A percentile compares a stretch with the other conserved stretches of the same genome.
phyloP scores from a whole-genome alignment of 2,113 vertebrate species.

The Tyrannus savana region DNA sequence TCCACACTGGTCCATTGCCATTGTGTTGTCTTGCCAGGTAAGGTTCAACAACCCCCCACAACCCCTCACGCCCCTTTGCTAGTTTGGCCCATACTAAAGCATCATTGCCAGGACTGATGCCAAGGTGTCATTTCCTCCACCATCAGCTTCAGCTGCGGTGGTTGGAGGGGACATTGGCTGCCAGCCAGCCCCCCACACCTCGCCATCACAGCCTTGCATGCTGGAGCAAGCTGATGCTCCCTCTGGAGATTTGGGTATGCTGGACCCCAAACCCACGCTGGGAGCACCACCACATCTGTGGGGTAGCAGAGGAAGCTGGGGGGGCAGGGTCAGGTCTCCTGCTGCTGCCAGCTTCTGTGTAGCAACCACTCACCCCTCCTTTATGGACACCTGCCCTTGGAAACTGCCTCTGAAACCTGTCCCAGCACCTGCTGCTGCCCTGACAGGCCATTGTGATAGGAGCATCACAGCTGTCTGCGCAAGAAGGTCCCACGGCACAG shows the following conservation, averaged over 20 bases:
- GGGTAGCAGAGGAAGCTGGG: background rate
- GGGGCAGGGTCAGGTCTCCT: rapidly evolving
- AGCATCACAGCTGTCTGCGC: rapidly evolving
- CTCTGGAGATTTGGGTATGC: rapidly evolving
- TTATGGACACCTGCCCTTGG: background rate
- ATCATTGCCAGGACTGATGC: background rate
- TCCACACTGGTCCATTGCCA: background rate
- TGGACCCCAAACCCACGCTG: rapidly evolving
- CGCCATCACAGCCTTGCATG: rapidly evolving
- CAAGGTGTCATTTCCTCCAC: background rate
- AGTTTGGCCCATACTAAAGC: background rate
- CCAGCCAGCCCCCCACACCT: background rate
- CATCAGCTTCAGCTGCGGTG: rapidly evolving
- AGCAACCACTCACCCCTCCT: background rate
- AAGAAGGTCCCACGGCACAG: rapidly evolving
- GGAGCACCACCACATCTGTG: rapidly evolving
- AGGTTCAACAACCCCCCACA: background rate
- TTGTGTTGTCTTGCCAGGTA: background rate
- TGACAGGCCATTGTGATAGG: background rate
- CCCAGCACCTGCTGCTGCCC: rapidly evolving
- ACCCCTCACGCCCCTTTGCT: background rate
- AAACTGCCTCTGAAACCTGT: background rate
- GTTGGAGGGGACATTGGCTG: background rate
- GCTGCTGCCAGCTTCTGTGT: background rate
- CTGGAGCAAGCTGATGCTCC: background rate